Conservation (phyloP, 37 sponge, comb jelly and placozoan species). For the Aplysina aerophoba region DNA sequence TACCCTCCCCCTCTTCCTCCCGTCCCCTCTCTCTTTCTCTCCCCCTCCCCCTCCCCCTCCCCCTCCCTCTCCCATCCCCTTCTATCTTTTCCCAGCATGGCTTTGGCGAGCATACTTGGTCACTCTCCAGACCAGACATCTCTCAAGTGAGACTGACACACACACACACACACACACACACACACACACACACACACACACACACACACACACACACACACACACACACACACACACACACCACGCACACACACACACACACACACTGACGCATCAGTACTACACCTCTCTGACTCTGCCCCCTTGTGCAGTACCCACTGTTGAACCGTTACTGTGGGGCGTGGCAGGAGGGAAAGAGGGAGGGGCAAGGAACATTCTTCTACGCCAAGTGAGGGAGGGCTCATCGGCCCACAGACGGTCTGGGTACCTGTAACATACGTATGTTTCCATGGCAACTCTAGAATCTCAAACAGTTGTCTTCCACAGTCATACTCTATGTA, state of each 20-base stretch:
- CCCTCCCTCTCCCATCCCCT: not conserved
- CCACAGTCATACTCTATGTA: too few species aligned
- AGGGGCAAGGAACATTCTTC: constrained; percentile 80
- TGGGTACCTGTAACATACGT: too few species aligned
- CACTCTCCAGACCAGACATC: constrained; percentile 39
- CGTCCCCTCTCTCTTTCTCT: not conserved
- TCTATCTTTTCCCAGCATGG: constrained; percentile 54
- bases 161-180: too few species aligned
- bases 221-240: too few species aligned
- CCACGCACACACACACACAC: too few species aligned
- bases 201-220: too few species aligned
- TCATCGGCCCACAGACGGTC: too few species aligned
- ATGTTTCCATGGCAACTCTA: not conserved
- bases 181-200: too few species aligned
- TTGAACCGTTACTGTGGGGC: constrained; percentile 73
- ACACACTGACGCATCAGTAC: too few species aligned
- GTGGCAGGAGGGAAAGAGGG: constrained; percentile 69
- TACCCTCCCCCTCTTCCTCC: not conserved
- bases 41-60: not conserved
- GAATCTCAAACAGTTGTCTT: too few species aligned
- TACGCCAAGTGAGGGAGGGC: constrained; percentile 92
- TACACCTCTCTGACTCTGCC: not conserved
- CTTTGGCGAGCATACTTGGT: constrained; percentile 80
- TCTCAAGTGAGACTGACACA: constrained; percentile 60
- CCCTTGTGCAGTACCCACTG: constrained; percentile 61